Evolutionary conservation across 2,113 vertebrate genomes (phyloP).

Genomic region (Hippocampus zosterae): DNA sequence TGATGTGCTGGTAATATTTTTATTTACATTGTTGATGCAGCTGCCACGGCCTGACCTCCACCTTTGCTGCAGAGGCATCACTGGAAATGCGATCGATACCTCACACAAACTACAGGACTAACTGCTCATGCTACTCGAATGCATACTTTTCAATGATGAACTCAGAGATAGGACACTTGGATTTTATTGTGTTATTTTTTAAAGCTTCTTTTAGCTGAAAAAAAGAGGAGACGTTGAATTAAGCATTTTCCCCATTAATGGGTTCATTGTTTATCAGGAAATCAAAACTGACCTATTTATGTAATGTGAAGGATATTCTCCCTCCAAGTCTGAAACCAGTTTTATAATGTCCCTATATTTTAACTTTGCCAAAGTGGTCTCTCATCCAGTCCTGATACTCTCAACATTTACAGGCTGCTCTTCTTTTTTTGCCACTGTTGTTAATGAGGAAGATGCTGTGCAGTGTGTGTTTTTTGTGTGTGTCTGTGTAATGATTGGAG

Average conservation of each 20-base stretch:
- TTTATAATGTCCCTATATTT: constrained; percentile 14
- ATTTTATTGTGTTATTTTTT: background rate
- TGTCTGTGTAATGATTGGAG: constrained; percentile 39
- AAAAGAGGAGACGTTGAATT: background rate
- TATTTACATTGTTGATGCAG: background rate
- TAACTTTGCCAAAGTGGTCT: constrained; percentile 27
- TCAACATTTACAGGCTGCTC: constrained; percentile 18
- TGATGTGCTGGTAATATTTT: background rate
- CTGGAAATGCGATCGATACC: background rate
- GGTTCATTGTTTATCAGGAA: background rate
- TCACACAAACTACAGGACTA: too few species aligned
- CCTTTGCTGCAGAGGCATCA: background rate
- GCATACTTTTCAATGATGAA: background rate
- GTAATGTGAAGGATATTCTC: background rate
- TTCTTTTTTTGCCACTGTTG: constrained; percentile 15
- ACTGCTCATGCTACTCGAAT: too few species aligned
- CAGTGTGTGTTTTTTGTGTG: constrained; percentile 5
- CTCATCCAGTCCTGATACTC: constrained; percentile 26
- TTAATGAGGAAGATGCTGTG: constrained; percentile 10
- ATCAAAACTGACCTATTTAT: constrained; percentile 6
- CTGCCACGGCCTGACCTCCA: background rate
- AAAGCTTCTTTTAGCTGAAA: background rate
- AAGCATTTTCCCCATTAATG: background rate
- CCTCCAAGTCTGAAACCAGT: background rate
- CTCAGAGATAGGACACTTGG: background rate